Evolutionary conservation across 2,113 vertebrate species (phyloP).

Genomic region (Notarius lentiginosus): DNA sequence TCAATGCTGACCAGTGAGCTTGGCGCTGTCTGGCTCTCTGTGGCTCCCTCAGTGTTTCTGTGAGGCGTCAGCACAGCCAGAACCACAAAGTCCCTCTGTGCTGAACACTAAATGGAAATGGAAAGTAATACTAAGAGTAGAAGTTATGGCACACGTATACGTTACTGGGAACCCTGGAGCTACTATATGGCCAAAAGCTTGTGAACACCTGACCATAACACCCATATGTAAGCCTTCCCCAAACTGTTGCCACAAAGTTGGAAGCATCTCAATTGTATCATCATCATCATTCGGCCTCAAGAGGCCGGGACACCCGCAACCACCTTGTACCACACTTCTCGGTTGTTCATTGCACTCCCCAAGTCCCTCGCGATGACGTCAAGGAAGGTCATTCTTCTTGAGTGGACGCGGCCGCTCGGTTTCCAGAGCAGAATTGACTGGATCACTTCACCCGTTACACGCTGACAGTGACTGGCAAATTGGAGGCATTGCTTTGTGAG

Average conservation of each 20-base stretch:
- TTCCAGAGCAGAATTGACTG: no score
- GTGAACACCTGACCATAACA: background rate
- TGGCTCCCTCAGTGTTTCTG: slow-evolving; percentile 66
- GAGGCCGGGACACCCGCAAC: no score
- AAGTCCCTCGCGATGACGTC: no score
- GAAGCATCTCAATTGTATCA: no score
- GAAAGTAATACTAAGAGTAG: background rate
- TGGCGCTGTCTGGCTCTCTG: background rate
- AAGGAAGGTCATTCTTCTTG: no score
- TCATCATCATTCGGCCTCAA: no score
- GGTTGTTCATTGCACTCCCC: no score
- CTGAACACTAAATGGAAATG: slow-evolving; percentile 74
- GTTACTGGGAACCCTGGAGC: background rate
- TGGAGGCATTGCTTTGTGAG: no score
- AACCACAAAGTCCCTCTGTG: slow-evolving; percentile 84
- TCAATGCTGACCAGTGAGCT: slow-evolving; percentile 57
- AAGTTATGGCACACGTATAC: background rate
- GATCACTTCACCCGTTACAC: no score
- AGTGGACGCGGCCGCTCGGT: no score
- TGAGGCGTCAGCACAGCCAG: slow-evolving; percentile 80
- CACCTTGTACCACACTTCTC: no score
- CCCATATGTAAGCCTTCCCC: background rate
- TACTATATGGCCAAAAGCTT: background rate
- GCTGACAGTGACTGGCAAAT: no score
- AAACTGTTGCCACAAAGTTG: background rate